phyloP scores from a whole-genome alignment of 2,113 vertebrate genomes.

The Lophochroa leadbeateri region DNA sequence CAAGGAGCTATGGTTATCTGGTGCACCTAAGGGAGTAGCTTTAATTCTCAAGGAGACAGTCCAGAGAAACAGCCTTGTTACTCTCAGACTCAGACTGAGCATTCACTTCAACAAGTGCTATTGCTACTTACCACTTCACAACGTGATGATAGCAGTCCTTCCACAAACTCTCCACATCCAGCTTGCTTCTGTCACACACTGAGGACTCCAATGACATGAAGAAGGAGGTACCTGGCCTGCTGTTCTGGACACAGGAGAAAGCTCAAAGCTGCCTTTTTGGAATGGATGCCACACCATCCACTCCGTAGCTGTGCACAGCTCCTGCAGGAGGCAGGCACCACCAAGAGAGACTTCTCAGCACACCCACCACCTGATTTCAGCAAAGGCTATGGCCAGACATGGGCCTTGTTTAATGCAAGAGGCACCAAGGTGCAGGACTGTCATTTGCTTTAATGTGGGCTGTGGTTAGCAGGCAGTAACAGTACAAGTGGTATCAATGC shows the following conservation, averaged over 20 bases:
- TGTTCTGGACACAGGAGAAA: rapidly evolving
- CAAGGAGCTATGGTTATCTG: not conserved
- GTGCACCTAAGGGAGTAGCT: rapidly evolving
- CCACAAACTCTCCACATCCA: not conserved
- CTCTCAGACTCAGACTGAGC: rapidly evolving
- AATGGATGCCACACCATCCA: not conserved
- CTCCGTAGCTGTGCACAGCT: not conserved
- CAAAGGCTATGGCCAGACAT: not conserved
- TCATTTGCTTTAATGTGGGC: not conserved
- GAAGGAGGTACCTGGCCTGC: not conserved
- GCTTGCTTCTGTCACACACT: not conserved
- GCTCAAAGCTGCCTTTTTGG: not conserved
- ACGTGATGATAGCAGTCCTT: rapidly evolving
- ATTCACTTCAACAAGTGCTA: not conserved
- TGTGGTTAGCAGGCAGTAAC: not conserved
- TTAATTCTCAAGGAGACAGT: not conserved
- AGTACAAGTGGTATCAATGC: not conserved
- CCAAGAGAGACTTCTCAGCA: not conserved
- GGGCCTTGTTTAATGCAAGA: rapidly evolving
- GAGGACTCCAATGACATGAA: rapidly evolving
- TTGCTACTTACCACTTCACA: not conserved
- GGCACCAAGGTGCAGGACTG: not conserved
- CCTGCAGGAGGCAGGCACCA: conserved; percentile 14
- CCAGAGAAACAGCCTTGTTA: not conserved
- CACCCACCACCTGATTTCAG: not conserved